Evolutionary conservation across 2,888 invertebrate species (phyloP).

Genomic region (Sphaeridia pumilis): DNA sequence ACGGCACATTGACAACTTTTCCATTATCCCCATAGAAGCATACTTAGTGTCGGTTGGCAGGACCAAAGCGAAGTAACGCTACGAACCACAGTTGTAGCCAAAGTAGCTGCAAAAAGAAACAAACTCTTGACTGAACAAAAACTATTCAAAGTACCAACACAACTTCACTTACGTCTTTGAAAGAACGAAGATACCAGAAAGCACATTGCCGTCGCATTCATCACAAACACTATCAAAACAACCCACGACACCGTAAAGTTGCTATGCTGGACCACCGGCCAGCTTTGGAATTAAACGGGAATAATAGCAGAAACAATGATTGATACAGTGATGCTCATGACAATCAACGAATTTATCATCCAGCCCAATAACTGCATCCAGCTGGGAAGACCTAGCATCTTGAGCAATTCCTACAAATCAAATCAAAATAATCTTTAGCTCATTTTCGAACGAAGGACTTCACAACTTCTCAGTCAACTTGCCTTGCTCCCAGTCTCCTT

Average conservation of each 20-base stretch:
- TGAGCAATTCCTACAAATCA: constrained; percentile 49
- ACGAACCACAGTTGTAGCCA: constrained; percentile 37
- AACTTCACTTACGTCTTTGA: constrained; percentile 40
- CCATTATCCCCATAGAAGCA: constrained; percentile 14
- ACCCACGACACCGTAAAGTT: constrained; percentile 39
- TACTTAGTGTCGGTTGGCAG: constrained; percentile 20
- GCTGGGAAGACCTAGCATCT: constrained; percentile 46
- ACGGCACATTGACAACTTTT: constrained; percentile 34
- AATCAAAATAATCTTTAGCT: too few species aligned
- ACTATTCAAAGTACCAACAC: too few species aligned
- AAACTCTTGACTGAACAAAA: too few species aligned
- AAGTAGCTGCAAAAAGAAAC: constrained; percentile 34
- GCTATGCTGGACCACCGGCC: too few species aligned
- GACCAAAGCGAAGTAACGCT: constrained; percentile 28
- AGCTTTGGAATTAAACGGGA: too few species aligned
- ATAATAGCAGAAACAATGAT: too few species aligned
- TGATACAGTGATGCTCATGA: constrained; percentile 38
- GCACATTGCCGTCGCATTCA: constrained; percentile 40
- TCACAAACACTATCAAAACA: constrained; percentile 40
- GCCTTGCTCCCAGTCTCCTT: constrained; percentile 51
- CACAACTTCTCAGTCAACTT: too few species aligned
- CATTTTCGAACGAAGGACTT: too few species aligned
- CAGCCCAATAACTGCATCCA: constrained; percentile 48
- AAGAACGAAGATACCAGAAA: constrained; percentile 42
- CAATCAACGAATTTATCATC: constrained; percentile 42